Conservation (phyloP, 2,797 vertebrate genomes). For the Austrolebias charrua region DNA sequence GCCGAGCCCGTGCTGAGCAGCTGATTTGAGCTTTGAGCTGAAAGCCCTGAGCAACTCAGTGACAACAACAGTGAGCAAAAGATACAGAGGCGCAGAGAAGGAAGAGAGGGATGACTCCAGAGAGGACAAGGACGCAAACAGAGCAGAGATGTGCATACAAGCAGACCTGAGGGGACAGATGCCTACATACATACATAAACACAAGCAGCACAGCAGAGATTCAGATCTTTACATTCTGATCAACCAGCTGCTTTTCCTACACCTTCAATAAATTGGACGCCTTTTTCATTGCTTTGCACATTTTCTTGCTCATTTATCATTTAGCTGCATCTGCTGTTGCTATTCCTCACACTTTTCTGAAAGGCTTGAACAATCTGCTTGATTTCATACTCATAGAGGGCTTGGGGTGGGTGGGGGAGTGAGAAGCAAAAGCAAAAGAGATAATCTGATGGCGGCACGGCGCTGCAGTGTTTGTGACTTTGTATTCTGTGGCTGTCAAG, state of each 20-base stretch:
- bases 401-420: neutral
- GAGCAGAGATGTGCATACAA: constrained; percentile 47
- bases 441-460: constrained; percentile 21
- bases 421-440: constrained; percentile 7
- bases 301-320: constrained; percentile 17
- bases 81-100: constrained; percentile 32
- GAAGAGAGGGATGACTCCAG: constrained; percentile 36
- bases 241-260: neutral
- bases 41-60: constrained; percentile 49
- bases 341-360: neutral
- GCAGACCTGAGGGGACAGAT: constrained; percentile 34
- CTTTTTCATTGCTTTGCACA: constrained; percentile 8
- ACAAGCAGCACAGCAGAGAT: constrained; percentile 12
- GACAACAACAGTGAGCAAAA: constrained; percentile 39
- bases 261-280: neutral
- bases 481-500: constrained; percentile 55
- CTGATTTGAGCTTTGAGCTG: constrained; percentile 55
- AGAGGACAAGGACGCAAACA: constrained; percentile 41
- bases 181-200: constrained; percentile 31
- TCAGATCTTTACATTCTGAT: constrained; percentile 16
- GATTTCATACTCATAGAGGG: constrained; percentile 10
- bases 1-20: constrained; percentile 18
- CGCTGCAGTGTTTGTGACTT: constrained; percentile 48
- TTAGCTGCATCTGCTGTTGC: constrained; percentile 7
- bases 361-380: neutral